Base-by-base conservation (phyloP, 1,140 invertebrate genomes). In the Ladona fulva region DNA sequence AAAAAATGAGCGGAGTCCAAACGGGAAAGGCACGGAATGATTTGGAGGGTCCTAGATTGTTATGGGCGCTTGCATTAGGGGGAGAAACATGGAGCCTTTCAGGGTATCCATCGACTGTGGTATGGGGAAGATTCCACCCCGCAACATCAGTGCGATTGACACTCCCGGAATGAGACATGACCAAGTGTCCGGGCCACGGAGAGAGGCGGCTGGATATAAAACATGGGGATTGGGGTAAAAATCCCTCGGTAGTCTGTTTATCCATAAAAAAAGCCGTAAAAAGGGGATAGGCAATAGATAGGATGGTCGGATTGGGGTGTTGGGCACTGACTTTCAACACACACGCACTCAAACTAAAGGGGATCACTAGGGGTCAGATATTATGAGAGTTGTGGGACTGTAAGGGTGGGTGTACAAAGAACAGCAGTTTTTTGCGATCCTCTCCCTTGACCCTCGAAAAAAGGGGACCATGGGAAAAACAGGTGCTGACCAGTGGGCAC, bases 161-260 rank as follows among this genome's bases (percentile, higher is more conserved):
- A 66, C 29, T 66, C 52, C 52, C 52, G 52, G n/a, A 66, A 66
- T 66, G 52, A 66, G 52, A 66, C 52, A 66, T 66, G 52, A 66
- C 52, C 52, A 66, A 66, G 19, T 11, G 44, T 19, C 10, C 10
- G 19, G 44, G 44, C 10, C 10, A 19, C 10, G 44, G 44, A 52
- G 44, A 52, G 52, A 12, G 52, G 14, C 14, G 16, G 14, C n/a
- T 66, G 52, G 52, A 22, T 3, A 52, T 52, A 52, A 52, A 52
- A 52, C 44, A 66, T 66, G 52, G 12, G 52, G 52, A 66, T 66
- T 66, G 52, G 52, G 16, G 16, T 19, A 22, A 66, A 66, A 66
- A 19, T 6, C 52, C 52, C 52, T 66, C 52, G 52, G 52, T 16
- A 66, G 16, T 19, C 52, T 66, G 52, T 66, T 66, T 66, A 66